phyloP scores from a whole-genome alignment of 64 coral and sea anemone species.

The Stylophora pistillata region DNA sequence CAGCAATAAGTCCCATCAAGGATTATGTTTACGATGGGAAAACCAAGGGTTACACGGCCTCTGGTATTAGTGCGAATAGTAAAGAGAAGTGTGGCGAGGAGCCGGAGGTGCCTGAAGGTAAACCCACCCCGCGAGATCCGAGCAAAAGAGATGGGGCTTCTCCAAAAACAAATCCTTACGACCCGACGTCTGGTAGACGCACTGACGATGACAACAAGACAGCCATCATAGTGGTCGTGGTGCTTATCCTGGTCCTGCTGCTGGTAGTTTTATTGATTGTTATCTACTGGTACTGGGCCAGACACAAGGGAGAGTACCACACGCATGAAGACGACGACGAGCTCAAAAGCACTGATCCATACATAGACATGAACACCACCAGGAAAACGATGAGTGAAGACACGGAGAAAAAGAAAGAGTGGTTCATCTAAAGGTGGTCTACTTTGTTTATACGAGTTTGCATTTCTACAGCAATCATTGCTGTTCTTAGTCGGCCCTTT shows the following conservation, averaged over 20 bases:
- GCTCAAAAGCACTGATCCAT: conserved; percentile 53
- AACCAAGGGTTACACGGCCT: background rate
- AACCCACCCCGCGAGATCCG: conserved; percentile 63
- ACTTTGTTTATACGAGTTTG: background rate
- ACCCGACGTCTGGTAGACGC: background rate
- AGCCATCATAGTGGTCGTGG: conserved; percentile 84
- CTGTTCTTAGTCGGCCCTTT: background rate
- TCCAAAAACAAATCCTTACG: background rate
- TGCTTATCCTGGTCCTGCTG: conserved; percentile 69
- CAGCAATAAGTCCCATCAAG: conserved; percentile 73
- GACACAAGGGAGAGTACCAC: conserved; percentile 87
- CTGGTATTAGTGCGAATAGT: background rate
- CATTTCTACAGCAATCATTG: background rate
- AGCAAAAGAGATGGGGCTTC: background rate
- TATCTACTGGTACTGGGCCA: conserved; percentile 89
- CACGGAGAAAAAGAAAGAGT: conserved; percentile 80
- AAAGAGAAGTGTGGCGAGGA: conserved; percentile 50
- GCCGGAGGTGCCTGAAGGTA: conserved; percentile 29
- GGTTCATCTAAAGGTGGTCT: conserved; percentile 57
- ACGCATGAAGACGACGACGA: conserved; percentile 85
- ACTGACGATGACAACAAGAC: conserved; percentile 49
- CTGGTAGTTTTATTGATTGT: conserved; percentile 58
- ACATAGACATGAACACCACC: conserved; percentile 49
- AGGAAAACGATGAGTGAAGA: conserved; percentile 34
- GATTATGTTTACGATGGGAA: conserved; percentile 39